Percentiles rank a stretch among this genome's conserved stretches.
phyloP scores from a whole-genome alignment of 2,113 vertebrate species.

The Petroica traversi region DNA sequence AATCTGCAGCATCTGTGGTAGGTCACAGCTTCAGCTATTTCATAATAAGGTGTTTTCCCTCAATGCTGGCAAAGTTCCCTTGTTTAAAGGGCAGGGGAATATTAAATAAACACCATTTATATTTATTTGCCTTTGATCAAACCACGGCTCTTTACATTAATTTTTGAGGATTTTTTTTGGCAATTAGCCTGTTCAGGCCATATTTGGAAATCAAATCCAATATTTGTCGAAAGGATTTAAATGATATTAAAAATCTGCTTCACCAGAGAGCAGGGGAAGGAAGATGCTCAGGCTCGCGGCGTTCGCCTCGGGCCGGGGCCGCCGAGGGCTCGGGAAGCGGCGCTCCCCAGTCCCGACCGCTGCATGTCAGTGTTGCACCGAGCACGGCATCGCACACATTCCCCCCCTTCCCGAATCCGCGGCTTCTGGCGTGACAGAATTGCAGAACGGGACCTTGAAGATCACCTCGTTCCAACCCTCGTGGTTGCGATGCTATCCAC shows the following conservation, averaged over 20 bases:
- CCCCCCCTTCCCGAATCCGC: background rate
- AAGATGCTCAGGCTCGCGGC: background rate
- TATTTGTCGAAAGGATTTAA: background rate
- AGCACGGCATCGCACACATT: background rate
- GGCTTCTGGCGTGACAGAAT: fast-evolving
- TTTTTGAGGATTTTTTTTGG: background rate
- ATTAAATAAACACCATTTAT: constrained; percentile 34
- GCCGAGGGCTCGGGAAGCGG: background rate
- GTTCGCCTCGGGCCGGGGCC: too few species aligned
- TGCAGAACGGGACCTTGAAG: too few species aligned
- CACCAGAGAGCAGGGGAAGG: background rate
- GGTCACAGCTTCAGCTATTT: background rate
- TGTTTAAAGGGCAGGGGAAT: constrained; percentile 26
- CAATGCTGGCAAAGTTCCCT: background rate
- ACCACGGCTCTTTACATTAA: background rate
- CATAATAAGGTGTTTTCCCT: background rate
- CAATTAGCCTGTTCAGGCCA: background rate
- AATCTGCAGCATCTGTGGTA: background rate
- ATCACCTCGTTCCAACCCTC: fast-evolving
- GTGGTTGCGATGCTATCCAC: too few species aligned
- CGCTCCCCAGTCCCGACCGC: background rate
- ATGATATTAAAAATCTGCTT: background rate
- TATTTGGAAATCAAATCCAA: constrained; percentile 15
- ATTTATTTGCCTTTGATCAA: constrained; percentile 24
- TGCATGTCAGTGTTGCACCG: constrained; percentile 71